These are phyloP conservation scores for Maconellicoccus hirsutus DNA, from an alignment of 1,140 invertebrate species.

Conservation along the genomic window DNA sequence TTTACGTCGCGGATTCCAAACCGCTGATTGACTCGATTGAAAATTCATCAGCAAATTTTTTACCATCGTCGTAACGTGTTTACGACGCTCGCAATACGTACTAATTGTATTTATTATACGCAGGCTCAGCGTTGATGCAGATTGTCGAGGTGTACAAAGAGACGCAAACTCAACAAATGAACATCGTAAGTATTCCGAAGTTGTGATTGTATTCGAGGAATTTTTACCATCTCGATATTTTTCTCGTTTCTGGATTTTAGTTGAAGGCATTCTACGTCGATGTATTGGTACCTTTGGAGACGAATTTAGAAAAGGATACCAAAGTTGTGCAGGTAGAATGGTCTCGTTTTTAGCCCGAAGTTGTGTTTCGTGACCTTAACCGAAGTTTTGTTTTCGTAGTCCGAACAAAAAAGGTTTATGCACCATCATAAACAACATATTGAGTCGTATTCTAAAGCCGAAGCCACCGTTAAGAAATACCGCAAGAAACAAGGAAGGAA, in stretches of 20 bases:
- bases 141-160: slow-evolving; percentile 84
- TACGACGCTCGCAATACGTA: too few relatives aligned
- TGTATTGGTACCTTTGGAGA: slow-evolving; percentile 77
- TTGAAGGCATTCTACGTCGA: slow-evolving; percentile 89
- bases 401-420: slow-evolving; percentile 78
- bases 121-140: slow-evolving; percentile 79
- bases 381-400: slow-evolving; percentile 46
- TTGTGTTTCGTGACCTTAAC: too few relatives aligned
- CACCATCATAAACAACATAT: slow-evolving; percentile 78
- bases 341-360: too few relatives aligned
- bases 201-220: too few relatives aligned
- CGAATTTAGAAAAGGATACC: slow-evolving; percentile 83
- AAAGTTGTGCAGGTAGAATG: slow-evolving; percentile 77
- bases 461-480: slow-evolving; percentile 77
- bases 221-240: too few relatives aligned
- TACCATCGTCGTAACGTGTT: too few relatives aligned
- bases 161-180: slow-evolving; percentile 84
- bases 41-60: neutral
- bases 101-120: neutral
- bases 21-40: too few relatives aligned
- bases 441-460: slow-evolving; percentile 78
- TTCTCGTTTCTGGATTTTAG: slow-evolving; percentile 38
- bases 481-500: slow-evolving; percentile 71
- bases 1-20: too few relatives aligned
- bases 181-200: slow-evolving; percentile 64